These are phyloP conservation scores for Drosophila athabasca DNA, from an alignment of 1,140 invertebrate species.

Conservation along the genomic window DNA sequence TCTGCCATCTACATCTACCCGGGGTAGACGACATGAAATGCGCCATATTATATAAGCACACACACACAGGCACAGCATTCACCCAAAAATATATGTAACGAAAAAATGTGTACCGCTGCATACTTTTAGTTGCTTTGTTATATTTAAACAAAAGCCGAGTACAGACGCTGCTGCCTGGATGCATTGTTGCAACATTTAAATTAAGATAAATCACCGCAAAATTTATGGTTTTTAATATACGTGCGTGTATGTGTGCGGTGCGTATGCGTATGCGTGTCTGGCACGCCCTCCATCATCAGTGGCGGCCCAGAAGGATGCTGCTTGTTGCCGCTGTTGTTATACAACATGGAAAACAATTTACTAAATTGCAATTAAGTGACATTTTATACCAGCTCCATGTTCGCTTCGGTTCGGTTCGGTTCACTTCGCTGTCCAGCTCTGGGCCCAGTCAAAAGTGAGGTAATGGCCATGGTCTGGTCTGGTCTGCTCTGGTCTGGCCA, in stretches of 20 bases:
- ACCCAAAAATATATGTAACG: neutral
- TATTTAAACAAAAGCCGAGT: conserved; percentile 73
- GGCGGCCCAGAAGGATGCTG: conserved; percentile 4
- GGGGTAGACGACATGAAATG: conserved; percentile 48
- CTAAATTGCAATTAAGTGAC: conserved; percentile 83
- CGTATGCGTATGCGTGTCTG: neutral
- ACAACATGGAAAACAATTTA: conserved; percentile 83
- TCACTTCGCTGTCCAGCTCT: neutral
- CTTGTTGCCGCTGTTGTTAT: conserved; percentile 79
- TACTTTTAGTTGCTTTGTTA: conserved; percentile 81
- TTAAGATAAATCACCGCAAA: conserved; percentile 83
- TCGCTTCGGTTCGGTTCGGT: conserved; percentile 4
- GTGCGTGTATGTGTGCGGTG: conserved; percentile 13
- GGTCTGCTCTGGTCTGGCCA: conserved; percentile 12
- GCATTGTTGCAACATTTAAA: conserved; percentile 83
- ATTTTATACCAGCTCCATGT: conserved; percentile 70
- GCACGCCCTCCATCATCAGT: conserved; percentile 25
- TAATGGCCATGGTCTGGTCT: conserved; percentile 38
- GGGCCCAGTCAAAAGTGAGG: conserved; percentile 19
- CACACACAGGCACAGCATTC: neutral
- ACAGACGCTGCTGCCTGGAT: conserved; percentile 45
- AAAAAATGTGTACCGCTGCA: conserved; percentile 63
- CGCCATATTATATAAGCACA: conserved; percentile 41
- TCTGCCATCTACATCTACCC: conserved; percentile 25
- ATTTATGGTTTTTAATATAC: conserved; percentile 83